Conservation (phyloP, 2,113 vertebrate species). For the Hypomesus transpacificus region DNA sequence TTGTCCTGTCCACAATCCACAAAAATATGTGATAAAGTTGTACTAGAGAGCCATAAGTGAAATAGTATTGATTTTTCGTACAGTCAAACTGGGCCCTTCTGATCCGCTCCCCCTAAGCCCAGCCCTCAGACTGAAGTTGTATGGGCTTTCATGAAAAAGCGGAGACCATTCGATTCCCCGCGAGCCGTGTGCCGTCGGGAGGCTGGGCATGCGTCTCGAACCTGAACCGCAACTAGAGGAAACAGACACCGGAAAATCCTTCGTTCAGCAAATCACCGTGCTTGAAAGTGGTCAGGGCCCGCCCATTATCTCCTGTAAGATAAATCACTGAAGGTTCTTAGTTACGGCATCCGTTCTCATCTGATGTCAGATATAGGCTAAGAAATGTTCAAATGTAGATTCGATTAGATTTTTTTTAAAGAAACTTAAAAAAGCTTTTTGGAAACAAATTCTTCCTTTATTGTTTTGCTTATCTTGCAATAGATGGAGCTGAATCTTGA, state of each 20-base stretch:
- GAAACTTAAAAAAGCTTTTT: background rate
- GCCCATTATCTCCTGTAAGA: constrained; percentile 52
- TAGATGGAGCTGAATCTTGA: background rate
- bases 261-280: constrained; percentile 76
- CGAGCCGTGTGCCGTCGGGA: constrained; percentile 75
- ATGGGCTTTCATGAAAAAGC: constrained; percentile 75
- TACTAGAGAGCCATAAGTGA: constrained; percentile 81
- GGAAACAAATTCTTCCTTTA: background rate
- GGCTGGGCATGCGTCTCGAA: constrained; percentile 77
- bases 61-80: constrained; percentile 50
- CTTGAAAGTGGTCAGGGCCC: constrained; percentile 65
- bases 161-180: constrained; percentile 69
- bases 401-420: too few relatives aligned
- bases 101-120: constrained; percentile 72
- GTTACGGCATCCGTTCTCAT: constrained; percentile 20
- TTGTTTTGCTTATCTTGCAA: background rate
- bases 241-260: constrained; percentile 72
- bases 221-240: constrained; percentile 65
- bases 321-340: constrained; percentile 28
- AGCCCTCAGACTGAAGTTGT: constrained; percentile 78
- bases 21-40: constrained; percentile 42
- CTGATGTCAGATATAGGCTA: constrained; percentile 7
- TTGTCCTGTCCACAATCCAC: constrained; percentile 70
- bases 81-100: constrained; percentile 67
- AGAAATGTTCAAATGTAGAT: background rate